phyloP scores from a whole-genome alignment of 1,140 invertebrate species.

The Callitettix versicolor region DNA sequence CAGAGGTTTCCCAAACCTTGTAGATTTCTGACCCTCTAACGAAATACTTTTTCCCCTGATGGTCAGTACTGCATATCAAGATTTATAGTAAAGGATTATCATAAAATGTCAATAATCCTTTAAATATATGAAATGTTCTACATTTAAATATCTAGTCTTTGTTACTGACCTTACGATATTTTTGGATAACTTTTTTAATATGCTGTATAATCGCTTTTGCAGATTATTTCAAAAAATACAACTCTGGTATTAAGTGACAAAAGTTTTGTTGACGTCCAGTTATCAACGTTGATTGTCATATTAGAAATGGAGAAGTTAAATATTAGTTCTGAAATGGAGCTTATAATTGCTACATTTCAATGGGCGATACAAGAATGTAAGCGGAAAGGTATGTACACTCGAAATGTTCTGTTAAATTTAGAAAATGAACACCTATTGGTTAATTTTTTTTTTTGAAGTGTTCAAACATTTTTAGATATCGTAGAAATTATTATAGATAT shows the following conservation, averaged over 20 bases:
- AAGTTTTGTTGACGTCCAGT: conserved; percentile 63
- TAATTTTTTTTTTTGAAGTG: no score
- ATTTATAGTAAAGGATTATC: not conserved
- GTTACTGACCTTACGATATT: no score
- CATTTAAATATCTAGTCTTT: no score
- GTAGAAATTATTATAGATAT: no score
- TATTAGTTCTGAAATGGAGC: conserved; percentile 58
- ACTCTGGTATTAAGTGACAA: conserved; percentile 58
- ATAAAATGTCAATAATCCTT: not conserved
- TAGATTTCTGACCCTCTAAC: no score
- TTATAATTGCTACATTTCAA: conserved; percentile 57
- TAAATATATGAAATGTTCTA: not conserved
- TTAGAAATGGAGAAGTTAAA: conserved; percentile 59
- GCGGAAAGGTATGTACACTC: conserved; percentile 21
- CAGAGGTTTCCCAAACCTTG: no score
- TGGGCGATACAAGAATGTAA: conserved; percentile 43
- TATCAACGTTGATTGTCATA: conserved; percentile 58
- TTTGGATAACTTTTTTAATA: no score
- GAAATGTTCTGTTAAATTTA: not conserved
- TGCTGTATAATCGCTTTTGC: no score
- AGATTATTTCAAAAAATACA: conserved; percentile 39
- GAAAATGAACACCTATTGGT: no score
- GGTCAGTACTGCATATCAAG: not conserved
- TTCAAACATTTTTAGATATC: no score
- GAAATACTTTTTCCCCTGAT: not conserved